These are phyloP conservation scores for Trichopoda pennipes DNA, from an alignment of 2,888 invertebrate genomes.

Conservation along the genomic window DNA sequence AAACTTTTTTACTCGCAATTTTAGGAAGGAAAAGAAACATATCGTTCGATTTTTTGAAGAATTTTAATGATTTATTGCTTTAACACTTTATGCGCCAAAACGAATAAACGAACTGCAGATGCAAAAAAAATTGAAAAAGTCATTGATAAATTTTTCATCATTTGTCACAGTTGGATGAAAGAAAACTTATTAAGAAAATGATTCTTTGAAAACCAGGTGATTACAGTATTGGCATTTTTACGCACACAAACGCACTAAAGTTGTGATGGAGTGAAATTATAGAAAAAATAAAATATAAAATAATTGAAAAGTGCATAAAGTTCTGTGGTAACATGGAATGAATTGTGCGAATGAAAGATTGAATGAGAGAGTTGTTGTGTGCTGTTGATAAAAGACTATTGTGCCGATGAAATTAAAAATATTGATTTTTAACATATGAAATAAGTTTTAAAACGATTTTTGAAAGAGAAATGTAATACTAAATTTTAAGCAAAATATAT, in stretches of 20 bases:
- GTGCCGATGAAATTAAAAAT: conserved; percentile 13
- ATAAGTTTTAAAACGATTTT: neutral
- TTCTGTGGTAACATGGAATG: conserved; percentile 26
- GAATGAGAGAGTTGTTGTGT: neutral
- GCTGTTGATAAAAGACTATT: conserved; percentile 15
- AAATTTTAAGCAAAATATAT: neutral
- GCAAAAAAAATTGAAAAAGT: conserved; percentile 17
- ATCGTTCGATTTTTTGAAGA: conserved; percentile 53
- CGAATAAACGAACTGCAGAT: neutral
- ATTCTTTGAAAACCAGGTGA: conserved; percentile 37
- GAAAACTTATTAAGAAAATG: conserved; percentile 51
- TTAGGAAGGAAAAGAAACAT: conserved; percentile 40
- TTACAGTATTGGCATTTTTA: conserved; percentile 9
- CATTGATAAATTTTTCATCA: conserved; percentile 60
- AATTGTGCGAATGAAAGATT: conserved; percentile 7
- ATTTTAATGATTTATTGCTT: conserved; percentile 66
- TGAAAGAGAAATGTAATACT: neutral
- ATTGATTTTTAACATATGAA: neutral
- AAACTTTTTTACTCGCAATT: conserved; percentile 47
- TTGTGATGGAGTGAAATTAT: conserved; percentile 8
- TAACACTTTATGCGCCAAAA: conserved; percentile 23
- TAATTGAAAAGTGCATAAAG: conserved; percentile 25
- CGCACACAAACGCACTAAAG: neutral
- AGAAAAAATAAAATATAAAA: conserved; percentile 1
- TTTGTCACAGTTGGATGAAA: conserved; percentile 64